Percentiles rank a stretch among this genome's conserved stretches.
These are phyloP conservation scores for Squalus acanthias DNA, from an alignment of 2,797 vertebrate species.

Conservation along the genomic window DNA sequence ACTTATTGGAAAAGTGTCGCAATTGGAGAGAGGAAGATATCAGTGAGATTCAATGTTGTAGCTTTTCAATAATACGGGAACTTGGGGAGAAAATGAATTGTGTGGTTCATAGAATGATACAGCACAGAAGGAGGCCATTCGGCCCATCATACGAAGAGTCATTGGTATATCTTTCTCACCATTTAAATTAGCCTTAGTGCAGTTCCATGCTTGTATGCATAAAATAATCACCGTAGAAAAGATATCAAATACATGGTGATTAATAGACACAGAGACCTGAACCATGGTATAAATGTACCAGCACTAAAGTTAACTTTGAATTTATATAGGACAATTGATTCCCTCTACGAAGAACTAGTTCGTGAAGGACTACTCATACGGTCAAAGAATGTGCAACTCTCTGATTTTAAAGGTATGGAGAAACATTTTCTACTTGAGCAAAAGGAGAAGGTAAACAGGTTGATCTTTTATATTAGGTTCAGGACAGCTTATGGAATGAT, in stretches of 20 bases:
- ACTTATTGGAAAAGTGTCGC: neutral
- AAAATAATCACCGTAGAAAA: neutral
- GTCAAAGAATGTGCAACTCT: conserved; percentile 60
- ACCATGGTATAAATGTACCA: neutral
- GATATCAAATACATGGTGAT: neutral
- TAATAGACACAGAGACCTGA: neutral
- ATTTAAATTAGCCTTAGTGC: neutral
- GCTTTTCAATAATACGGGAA: neutral
- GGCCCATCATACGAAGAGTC: neutral
- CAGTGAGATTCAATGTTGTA: neutral
- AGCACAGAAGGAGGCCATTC: neutral
- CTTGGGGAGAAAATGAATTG: neutral
- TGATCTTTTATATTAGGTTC: neutral
- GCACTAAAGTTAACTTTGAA: neutral
- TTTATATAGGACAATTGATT: conserved; percentile 63
- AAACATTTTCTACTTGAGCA: neutral
- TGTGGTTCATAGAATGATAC: neutral
- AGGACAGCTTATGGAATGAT: neutral
- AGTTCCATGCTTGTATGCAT: neutral
- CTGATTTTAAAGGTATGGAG: conserved; percentile 68
- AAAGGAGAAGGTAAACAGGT: neutral
- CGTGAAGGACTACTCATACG: conserved; percentile 63
- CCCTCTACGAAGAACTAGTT: conserved; percentile 69
- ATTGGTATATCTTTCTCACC: neutral
- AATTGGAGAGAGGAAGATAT: neutral